Percentiles rank a stretch among this genome's conserved stretches.
Conservation (phyloP, 2,797 vertebrate species). For the Alosa sapidissima region DNA sequence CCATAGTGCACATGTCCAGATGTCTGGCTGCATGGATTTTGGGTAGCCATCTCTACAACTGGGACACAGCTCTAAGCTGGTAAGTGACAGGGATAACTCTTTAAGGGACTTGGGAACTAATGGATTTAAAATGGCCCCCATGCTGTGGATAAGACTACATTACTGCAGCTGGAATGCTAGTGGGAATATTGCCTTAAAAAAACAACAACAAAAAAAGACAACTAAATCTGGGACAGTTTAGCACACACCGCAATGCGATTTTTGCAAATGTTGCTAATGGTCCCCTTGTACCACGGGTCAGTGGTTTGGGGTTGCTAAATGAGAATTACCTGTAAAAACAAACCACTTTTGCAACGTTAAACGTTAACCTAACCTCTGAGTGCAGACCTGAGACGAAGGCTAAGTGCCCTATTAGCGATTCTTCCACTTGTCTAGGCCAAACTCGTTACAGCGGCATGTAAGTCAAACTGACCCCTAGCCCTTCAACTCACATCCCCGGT, state of each 20-base stretch:
- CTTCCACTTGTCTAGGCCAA: neutral
- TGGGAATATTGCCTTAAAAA: neutral
- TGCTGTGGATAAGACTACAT: neutral
- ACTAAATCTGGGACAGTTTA: neutral
- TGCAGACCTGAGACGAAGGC: neutral
- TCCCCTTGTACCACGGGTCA: neutral
- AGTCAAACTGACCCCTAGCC: neutral
- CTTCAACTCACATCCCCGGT: neutral
- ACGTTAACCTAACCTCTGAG: neutral
- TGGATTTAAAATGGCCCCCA: neutral
- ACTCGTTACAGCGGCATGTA: neutral
- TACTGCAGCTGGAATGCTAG: neutral
- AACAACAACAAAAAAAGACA: neutral
- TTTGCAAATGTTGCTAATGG: neutral
- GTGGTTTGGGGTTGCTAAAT: neutral
- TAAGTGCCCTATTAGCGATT: neutral
- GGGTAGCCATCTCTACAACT: slow-evolving; percentile 3
- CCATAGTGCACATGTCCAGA: neutral
- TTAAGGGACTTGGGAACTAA: neutral
- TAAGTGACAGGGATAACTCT: slow-evolving; percentile 2
- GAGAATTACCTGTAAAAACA: slow-evolving; percentile 1
- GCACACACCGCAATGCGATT: neutral
- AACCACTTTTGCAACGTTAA: slow-evolving; percentile 1
- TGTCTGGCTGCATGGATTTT: neutral
- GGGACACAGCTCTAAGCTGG: neutral